Conservation (phyloP, 2,797 vertebrate species). For the Acrossocheilus fasciatus region DNA sequence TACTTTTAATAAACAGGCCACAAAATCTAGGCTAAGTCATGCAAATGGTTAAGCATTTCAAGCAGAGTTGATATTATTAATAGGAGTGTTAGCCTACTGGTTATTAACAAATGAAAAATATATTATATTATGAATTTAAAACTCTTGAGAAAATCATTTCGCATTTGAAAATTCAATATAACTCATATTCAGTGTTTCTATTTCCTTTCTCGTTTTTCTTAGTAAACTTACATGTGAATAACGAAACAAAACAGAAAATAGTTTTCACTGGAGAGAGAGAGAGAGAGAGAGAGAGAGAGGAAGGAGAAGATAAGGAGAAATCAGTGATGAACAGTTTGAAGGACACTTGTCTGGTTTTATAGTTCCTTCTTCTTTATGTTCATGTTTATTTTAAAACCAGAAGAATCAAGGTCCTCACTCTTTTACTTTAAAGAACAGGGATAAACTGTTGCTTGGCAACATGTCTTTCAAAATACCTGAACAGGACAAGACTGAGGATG, state of each 20-base stretch:
- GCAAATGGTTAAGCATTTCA: neutral
- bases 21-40: neutral
- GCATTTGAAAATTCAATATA: neutral
- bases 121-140: neutral
- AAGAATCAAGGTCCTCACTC: conserved; percentile 68
- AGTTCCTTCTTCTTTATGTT: conserved; percentile 49
- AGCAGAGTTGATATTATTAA: neutral
- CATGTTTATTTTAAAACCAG: conserved; percentile 62
- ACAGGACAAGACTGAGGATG: conserved; percentile 48
- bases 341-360: conserved; percentile 59
- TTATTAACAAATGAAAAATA: neutral
- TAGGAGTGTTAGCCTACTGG: neutral
- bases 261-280: neutral
- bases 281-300: neutral
- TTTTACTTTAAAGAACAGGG: conserved; percentile 72
- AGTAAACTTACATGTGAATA: neutral
- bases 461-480: conserved; percentile 67
- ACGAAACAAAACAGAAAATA: neutral
- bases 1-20: neutral
- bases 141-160: neutral
- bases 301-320: neutral
- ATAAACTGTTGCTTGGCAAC: conserved; percentile 78
- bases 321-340: conserved; percentile 45
- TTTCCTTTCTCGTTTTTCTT: neutral
- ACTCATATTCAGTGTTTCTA: neutral